phyloP scores from a whole-genome alignment of 2,113 vertebrate species.

The Halcyon senegalensis region DNA sequence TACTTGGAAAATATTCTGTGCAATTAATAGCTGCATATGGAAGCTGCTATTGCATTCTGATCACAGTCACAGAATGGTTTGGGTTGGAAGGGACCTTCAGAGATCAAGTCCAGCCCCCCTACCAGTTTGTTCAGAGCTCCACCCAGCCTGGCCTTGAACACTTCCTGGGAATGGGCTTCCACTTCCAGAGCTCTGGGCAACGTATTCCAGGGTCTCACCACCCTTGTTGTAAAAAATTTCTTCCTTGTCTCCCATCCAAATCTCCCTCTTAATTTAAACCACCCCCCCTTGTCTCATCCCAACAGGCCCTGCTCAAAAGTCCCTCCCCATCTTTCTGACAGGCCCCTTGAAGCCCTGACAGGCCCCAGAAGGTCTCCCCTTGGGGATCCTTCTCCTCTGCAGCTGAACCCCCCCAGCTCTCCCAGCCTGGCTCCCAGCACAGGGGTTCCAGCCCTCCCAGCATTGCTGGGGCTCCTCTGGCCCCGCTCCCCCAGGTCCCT shows the following conservation, averaged over 20 bases:
- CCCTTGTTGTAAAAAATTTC: accelerated
- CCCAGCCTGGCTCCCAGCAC: background rate
- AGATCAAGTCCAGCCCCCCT: accelerated
- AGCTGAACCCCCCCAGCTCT: background rate
- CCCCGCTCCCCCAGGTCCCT: too few relatives aligned
- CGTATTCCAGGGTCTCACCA: background rate
- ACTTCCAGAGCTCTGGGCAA: background rate
- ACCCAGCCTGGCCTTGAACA: background rate
- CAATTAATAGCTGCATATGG: background rate
- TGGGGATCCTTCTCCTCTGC: background rate
- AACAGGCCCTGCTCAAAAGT: too few relatives aligned
- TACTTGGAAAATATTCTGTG: background rate
- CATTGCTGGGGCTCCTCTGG: too few relatives aligned
- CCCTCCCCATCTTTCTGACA: background rate
- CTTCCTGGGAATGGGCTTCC: background rate
- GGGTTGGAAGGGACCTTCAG: background rate
- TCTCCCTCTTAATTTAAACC: background rate
- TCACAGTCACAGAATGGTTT: background rate
- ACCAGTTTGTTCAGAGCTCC: background rate
- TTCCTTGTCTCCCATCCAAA: background rate
- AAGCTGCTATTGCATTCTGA: background rate
- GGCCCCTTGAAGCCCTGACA: accelerated
- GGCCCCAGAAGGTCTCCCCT: background rate
- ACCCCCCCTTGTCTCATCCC: accelerated
- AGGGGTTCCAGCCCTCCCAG: too few relatives aligned